These are phyloP conservation scores for Leptocoma aspasia DNA, from an alignment of 2,113 vertebrate genomes.

Conservation along the genomic window DNA sequence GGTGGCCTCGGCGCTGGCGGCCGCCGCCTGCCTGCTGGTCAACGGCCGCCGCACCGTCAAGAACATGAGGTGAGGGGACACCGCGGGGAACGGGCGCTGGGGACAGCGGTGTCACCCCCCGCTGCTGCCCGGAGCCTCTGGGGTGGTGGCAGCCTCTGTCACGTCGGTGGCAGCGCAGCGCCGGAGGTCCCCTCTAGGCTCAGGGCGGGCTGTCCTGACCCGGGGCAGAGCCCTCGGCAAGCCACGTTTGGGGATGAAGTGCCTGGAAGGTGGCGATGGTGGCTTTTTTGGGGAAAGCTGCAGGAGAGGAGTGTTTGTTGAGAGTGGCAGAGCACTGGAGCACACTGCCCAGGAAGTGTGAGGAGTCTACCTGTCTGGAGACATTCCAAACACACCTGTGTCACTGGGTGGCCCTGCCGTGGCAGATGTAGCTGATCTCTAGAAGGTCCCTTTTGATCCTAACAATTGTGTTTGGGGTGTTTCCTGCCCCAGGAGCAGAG, in stretches of 20 bases:
- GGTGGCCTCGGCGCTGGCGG: conserved; percentile 66
- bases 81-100: neutral
- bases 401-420: neutral
- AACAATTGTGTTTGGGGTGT: accelerated
- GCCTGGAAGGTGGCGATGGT: neutral
- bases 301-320: accelerated
- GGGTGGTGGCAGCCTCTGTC: neutral
- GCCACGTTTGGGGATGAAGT: accelerated
- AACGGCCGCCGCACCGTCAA: conserved; percentile 88
- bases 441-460: neutral
- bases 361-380: neutral
- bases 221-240: neutral
- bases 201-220: neutral
- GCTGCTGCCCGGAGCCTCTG: neutral
- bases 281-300: neutral
- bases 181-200: neutral
- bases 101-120: neutral
- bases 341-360: neutral
- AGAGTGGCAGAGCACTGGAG: neutral
- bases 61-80: conserved; percentile 84
- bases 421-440: neutral
- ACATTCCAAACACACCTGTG: neutral
- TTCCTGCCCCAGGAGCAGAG: neutral
- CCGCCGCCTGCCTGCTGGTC: conserved; percentile 79
- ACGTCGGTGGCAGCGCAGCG: neutral